Base-by-base conservation (phyloP, 1,140 invertebrate species). In the Sminthurinus signatus region DNA sequence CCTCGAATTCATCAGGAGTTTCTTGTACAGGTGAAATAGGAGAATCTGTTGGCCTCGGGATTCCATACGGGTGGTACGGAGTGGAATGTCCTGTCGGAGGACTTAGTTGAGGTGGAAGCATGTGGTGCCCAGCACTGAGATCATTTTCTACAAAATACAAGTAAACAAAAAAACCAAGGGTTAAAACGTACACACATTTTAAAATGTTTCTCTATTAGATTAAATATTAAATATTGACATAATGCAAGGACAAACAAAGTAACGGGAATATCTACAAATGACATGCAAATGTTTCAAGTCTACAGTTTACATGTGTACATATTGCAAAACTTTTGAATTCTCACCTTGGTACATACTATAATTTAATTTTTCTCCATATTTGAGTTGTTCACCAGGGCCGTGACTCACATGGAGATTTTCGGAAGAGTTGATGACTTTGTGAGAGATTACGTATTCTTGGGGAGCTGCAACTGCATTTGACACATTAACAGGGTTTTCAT, bases 301-400 rank as follows among this genome's bases (percentile, higher is more conserved):
- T n/a, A n/a, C n/a, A n/a, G n/a, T n/a, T n/a, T n/a, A n/a, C n/a
- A n/a, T n/a, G n/a, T n/a, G n/a, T n/a, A n/a, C n/a, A n/a, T n/a
- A n/a, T n/a, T n/a, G n/a, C n/a, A n/a, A n/a, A n/a, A n/a, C n/a
- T n/a, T n/a, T n/a, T n/a, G n/a, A n/a, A n/a, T n/a, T 19, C 62
- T 52, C 44, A 70, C 69, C 69, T 67, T 70, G 69, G 55, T 62
- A 63, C 4, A 65, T 57, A n/a, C n/a, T n/a, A 54, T 68, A 70
- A 19, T 62, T 62, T 42, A 67, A 39, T 44, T 67, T 70, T 19
- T 70, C 69, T 25, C 65, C 65, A 31, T 70, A 67, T 36, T 67
- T 67, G 48, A 63, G 64, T 46, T 66, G n/a, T n/a, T n/a, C n/a
- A n/a, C n/a, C 64, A 23, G 57, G 29, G 4, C 51, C 60, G 29